These are phyloP conservation scores for Lepidostoma basale DNA, from an alignment of 1,140 invertebrate species.

Conservation along the genomic window DNA sequence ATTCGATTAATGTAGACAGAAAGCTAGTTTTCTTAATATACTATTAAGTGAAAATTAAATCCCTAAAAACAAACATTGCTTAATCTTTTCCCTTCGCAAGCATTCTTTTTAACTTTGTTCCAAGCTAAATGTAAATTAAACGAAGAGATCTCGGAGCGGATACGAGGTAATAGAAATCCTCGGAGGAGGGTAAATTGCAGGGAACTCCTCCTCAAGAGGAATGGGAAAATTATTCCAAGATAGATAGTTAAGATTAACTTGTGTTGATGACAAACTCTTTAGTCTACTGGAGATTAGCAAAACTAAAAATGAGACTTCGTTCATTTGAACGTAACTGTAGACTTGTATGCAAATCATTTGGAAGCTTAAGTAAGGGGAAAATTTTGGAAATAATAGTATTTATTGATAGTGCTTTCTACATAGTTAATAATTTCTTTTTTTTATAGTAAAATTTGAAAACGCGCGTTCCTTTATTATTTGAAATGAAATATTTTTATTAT, in stretches of 20 bases:
- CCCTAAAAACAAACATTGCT: too few relatives aligned
- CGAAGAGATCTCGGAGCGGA: slow-evolving; percentile 40
- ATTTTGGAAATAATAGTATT: too few relatives aligned
- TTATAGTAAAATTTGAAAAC: too few relatives aligned
- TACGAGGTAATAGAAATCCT: slow-evolving; percentile 39
- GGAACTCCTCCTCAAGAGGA: slow-evolving; percentile 33
- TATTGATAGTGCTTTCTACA: too few relatives aligned
- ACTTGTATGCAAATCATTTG: too few relatives aligned
- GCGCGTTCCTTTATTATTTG: too few relatives aligned
- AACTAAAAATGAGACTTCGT: not conserved
- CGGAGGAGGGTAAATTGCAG: slow-evolving; percentile 32
- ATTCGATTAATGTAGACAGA: too few relatives aligned
- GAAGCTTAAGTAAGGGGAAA: not conserved
- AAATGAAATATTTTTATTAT: too few relatives aligned
- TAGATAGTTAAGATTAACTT: slow-evolving; percentile 41
- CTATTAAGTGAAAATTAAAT: too few relatives aligned
- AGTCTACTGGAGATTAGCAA: not conserved
- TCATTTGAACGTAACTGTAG: not conserved
- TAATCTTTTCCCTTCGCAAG: too few relatives aligned
- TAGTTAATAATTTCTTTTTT: too few relatives aligned
- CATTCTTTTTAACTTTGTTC: slow-evolving; percentile 12
- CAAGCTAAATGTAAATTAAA: slow-evolving; percentile 43
- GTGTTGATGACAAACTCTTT: slow-evolving; percentile 28
- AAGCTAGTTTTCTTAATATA: too few relatives aligned
- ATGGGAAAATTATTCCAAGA: slow-evolving; percentile 45